Evolutionary conservation across 2,113 vertebrate genomes (phyloP), one percentile per base, ranked within the genome.

Genomic region (Casuarius casuarius): DNA sequence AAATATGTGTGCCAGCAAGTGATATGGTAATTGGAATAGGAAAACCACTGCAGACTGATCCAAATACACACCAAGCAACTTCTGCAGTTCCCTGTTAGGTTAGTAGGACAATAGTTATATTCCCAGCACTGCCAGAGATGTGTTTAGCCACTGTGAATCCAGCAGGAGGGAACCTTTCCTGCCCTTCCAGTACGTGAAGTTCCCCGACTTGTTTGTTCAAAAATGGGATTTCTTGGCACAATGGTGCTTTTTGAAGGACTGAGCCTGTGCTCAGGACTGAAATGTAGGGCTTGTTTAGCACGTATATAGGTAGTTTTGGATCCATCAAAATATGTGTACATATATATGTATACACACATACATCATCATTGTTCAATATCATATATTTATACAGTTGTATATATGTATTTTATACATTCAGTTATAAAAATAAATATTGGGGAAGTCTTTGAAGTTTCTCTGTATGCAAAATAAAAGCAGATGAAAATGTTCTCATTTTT

Each of bases 401-500:
- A 6, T 76, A 62, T 62, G 29, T 35, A 59, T 91, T 95, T 92
- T 8, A 46, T 38, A 42, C 2, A 2, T 83, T 70, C 21, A 7
- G 59, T 93, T 83, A 70, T 21, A 80, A 93, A 96, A 96, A 89
- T 66, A 94, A 92, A 96, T 40, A 93, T 44, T 18, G 44, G 85
- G 35, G 16, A 85, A 91, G 9, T 25, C 46, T 95, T 93, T 91
- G 90, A 96, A 90, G 67, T 54, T 83, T 73, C 62, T 72, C 81
- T 63, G 46, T 52, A 40, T 70, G 48, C 54, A 82, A 94, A 90
- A 87, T 59, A 94, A 90, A 97, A 73, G 35, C 91, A 96, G 82
- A 94, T 93, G 84, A 91, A 89, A 87, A 62, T 17, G 25, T 31
- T 87, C 3, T 84, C 25, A 22, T 85, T 75, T 67, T 42, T 74